These are phyloP conservation scores for Temnothorax curvispinosus DNA, from an alignment of 1,140 invertebrate species.

Conservation along the genomic window DNA sequence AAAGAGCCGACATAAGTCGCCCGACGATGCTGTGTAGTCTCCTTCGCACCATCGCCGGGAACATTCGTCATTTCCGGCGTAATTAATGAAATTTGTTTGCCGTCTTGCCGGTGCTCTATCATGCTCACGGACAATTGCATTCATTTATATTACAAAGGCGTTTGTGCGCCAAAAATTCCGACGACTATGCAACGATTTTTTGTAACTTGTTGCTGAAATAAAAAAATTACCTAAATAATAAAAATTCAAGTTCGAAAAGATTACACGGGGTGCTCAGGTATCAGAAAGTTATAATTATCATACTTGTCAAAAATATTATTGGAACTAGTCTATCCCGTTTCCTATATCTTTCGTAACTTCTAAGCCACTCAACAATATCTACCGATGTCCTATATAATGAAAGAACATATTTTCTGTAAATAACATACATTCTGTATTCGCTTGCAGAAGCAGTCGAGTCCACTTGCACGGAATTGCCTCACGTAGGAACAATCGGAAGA, in stretches of 20 bases:
- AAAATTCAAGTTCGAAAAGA: neutral
- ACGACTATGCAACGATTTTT: neutral
- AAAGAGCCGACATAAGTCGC: slow-evolving; percentile 26
- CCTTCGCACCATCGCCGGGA: neutral
- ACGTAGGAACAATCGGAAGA: slow-evolving; percentile 25
- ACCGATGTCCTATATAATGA: neutral
- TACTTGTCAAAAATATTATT: neutral
- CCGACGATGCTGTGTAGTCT: neutral
- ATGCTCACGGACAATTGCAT: slow-evolving; percentile 18
- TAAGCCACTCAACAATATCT: neutral
- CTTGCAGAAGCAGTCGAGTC: neutral
- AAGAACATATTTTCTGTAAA: neutral
- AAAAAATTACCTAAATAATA: neutral
- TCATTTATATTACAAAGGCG: slow-evolving; percentile 8
- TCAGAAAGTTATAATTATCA: neutral
- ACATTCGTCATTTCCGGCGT: slow-evolving; percentile 7
- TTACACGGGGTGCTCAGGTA: neutral
- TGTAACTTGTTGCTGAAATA: neutral
- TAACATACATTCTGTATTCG: neutral
- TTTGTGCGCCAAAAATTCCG: neutral
- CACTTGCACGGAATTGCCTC: slow-evolving; percentile 16
- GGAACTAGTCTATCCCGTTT: too few relatives aligned
- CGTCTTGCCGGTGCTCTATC: neutral
- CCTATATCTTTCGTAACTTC: neutral
- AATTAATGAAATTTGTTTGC: slow-evolving; percentile 55